phyloP scores from a whole-genome alignment of 2,113 vertebrate species.

The Cynocephalus volans region DNA sequence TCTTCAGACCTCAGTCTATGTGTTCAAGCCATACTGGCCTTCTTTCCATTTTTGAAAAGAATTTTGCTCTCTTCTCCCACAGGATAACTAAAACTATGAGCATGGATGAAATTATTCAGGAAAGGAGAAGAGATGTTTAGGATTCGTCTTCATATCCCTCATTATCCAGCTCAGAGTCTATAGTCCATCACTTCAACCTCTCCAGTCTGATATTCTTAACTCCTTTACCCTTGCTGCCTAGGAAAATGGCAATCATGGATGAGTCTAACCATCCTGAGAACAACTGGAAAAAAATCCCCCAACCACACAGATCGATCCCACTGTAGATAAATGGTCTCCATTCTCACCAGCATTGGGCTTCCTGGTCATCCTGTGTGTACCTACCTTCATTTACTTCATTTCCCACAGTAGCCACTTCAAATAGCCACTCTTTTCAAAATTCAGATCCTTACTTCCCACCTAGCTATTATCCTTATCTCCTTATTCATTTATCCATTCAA shows the following conservation, averaged over 20 bases:
- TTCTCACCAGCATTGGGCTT: not conserved
- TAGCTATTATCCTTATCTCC: slow-evolving; percentile 48
- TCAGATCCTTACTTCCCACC: not conserved
- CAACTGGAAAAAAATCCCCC: not conserved
- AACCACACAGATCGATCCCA: not conserved
- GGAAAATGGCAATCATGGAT: not conserved
- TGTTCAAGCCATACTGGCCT: not conserved
- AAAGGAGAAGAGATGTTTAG: not conserved
- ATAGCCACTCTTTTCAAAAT: not conserved
- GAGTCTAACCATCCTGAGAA: not conserved
- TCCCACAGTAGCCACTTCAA: not conserved
- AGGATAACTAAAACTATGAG: not conserved
- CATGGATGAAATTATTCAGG: not conserved
- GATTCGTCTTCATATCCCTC: not conserved
- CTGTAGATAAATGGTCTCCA: not conserved
- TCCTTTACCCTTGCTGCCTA: not conserved
- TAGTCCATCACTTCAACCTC: not conserved
- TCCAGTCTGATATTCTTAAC: not conserved
- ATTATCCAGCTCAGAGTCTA: not conserved
- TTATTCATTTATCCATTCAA: slow-evolving; percentile 56
- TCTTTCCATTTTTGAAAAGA: not conserved
- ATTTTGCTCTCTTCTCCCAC: slow-evolving; percentile 1
- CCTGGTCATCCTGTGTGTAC: not conserved
- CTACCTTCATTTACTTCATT: not conserved
- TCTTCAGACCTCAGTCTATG: not conserved